phyloP scores from a whole-genome alignment of 2,888 invertebrate species.

The Pammene fasciana region DNA sequence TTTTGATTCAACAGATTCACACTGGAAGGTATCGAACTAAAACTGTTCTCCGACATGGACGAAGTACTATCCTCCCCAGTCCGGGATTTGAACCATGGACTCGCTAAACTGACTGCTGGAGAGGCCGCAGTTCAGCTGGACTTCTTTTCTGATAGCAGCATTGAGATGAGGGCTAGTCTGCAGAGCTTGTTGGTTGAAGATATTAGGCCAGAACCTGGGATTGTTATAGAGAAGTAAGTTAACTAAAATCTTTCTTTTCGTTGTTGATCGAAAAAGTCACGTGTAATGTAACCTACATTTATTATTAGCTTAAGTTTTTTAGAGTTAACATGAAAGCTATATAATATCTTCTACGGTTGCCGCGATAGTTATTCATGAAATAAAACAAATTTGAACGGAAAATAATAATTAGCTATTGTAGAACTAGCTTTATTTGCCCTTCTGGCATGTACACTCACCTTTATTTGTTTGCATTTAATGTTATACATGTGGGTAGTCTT shows the following conservation, averaged over 20 bases:
- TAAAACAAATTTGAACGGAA: too few species aligned
- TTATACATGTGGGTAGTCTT: too few species aligned
- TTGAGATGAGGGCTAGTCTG: slow-evolving; percentile 87
- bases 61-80: slow-evolving; percentile 90
- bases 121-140: slow-evolving; percentile 86
- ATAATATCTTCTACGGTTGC: too few species aligned
- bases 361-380: too few species aligned
- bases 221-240: slow-evolving; percentile 83
- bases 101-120: slow-evolving; percentile 87
- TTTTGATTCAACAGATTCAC: slow-evolving; percentile 72
- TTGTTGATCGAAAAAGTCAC: too few species aligned
- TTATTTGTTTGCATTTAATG: too few species aligned
- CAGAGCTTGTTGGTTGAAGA: slow-evolving; percentile 88
- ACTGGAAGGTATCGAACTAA: slow-evolving; percentile 87
- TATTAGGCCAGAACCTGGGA: slow-evolving; percentile 86
- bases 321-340: too few species aligned
- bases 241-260: not conserved
- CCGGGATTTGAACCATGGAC: slow-evolving; percentile 87
- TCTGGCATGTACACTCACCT: too few species aligned
- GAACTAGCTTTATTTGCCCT: too few species aligned
- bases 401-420: too few species aligned
- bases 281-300: too few species aligned
- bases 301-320: too few species aligned
- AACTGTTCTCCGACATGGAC: slow-evolving; percentile 88
- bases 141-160: slow-evolving; percentile 86